A percentile compares a stretch with the other conserved stretches of the same genome.
Conservation (phyloP, 2,113 vertebrate species). For the Brachyhypopomus gauderio region DNA sequence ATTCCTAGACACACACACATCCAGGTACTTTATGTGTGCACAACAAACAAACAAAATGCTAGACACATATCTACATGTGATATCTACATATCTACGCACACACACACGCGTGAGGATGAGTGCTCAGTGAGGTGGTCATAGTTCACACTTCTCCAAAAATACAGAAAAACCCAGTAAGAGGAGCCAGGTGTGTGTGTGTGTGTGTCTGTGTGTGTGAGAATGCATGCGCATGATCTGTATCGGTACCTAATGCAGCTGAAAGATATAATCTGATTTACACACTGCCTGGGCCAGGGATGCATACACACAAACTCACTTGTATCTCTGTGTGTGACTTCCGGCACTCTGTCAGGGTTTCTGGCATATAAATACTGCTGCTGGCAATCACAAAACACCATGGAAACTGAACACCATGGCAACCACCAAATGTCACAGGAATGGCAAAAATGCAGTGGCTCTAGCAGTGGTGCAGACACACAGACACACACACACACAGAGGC, state of each 20-base stretch:
- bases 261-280: too few species aligned
- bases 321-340: background rate
- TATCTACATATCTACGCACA: too few species aligned
- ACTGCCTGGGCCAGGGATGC: too few species aligned
- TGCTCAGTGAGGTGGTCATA: background rate
- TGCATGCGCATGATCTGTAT: background rate
- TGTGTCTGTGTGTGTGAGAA: slow-evolving; percentile 18
- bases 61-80: too few species aligned
- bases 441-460: slow-evolving; percentile 50
- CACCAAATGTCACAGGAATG: background rate
- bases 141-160: background rate
- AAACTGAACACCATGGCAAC: background rate
- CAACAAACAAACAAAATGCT: too few species aligned
- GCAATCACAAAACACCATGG: background rate
- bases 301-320: too few species aligned
- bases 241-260: too few species aligned
- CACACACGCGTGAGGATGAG: background rate
- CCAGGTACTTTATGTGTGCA: background rate
- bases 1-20: too few species aligned
- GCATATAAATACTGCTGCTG: background rate
- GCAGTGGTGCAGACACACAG: background rate
- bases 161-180: background rate
- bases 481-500: slow-evolving; percentile 1
- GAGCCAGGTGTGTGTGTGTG: background rate
- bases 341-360: background rate